Conservation (phyloP, 2,888 invertebrate species). For the Sphecodes monilicornis region DNA sequence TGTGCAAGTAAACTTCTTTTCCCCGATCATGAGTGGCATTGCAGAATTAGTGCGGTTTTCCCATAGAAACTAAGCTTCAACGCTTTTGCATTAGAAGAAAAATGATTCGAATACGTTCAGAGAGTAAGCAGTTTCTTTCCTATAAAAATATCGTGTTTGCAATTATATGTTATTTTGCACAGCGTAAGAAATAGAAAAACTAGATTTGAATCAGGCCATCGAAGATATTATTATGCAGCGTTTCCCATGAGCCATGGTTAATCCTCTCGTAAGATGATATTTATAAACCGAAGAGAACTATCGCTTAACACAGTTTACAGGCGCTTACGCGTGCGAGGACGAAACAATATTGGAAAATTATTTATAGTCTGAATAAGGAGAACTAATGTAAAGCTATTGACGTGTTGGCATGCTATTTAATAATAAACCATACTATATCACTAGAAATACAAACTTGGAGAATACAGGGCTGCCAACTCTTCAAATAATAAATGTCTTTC, state of each 20-base stretch:
- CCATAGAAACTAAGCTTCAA: too few species aligned
- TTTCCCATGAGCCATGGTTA: conserved; percentile 28
- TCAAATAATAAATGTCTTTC: background rate
- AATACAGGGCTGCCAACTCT: background rate
- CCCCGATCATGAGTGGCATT: too few species aligned
- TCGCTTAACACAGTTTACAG: conserved; percentile 29
- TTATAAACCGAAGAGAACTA: conserved; percentile 53
- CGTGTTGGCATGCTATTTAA: conserved; percentile 52
- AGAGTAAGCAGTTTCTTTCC: background rate
- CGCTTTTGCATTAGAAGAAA: background rate
- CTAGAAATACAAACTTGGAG: conserved; percentile 15
- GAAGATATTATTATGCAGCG: conserved; percentile 38
- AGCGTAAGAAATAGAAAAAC: background rate
- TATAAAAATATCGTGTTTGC: background rate
- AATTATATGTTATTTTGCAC: background rate
- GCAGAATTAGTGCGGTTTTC: background rate
- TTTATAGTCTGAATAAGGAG: conserved; percentile 66
- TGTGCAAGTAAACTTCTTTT: too few species aligned
- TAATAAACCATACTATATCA: conserved; percentile 39
- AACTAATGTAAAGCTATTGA: conserved; percentile 56
- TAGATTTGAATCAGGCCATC: conserved; percentile 33
- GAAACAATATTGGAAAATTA: conserved; percentile 68
- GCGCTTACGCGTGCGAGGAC: conserved; percentile 49
- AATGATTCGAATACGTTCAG: background rate
- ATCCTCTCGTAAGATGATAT: conserved; percentile 41